Evolutionary conservation across 2,113 vertebrate genomes (phyloP), one percentile per base, ranked within the genome.

Genomic region (Campylorhamphus procurvoides): DNA sequence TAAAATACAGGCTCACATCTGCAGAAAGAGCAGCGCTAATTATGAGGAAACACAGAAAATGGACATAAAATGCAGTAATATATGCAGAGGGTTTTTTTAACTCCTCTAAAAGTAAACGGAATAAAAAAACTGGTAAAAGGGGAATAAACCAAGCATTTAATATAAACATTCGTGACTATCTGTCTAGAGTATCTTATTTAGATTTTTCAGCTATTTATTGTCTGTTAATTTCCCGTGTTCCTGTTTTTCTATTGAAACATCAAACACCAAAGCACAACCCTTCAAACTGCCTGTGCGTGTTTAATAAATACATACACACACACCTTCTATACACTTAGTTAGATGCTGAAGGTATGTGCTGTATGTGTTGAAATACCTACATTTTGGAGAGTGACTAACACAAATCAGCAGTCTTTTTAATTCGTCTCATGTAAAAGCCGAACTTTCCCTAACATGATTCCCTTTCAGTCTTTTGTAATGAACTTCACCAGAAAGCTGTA

Each of bases 401-500:
- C 76, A 96, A 97, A 94, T 90, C 84, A 87, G 77, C 90, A 89
- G 63, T 90, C 94, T 90, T 94, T 96, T 97, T 95, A 97, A 98
- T 98, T 96, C 35, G 8, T 85, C 72, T 90, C 91, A 1, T 97
- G 94, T 91, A 96, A 97, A 97, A 98, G 95, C 87, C 95, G 98
- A 98, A 98, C 98, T 98, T 98, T 98, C 96, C 96, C 97, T 97
- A 96, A 82, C 91, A 69, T 60, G 83, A 88, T 89, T 97, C 90
- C 86, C 78, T 87, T 94, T 89, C 18, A 10, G 75, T 96, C 91
- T 90, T 95, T 94, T 96, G 97, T 97, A 93, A 97, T 97, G 96
- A 98, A 98, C 98, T 97, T 98, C 94, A 90, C 25, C 84, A 93
- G 88, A 93, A 96, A 92, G 93, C 96, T 95, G 89, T 92, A 74